Evolutionary conservation across 1,140 invertebrate genomes (phyloP).

Genomic region (Drosophila pruinosa): DNA sequence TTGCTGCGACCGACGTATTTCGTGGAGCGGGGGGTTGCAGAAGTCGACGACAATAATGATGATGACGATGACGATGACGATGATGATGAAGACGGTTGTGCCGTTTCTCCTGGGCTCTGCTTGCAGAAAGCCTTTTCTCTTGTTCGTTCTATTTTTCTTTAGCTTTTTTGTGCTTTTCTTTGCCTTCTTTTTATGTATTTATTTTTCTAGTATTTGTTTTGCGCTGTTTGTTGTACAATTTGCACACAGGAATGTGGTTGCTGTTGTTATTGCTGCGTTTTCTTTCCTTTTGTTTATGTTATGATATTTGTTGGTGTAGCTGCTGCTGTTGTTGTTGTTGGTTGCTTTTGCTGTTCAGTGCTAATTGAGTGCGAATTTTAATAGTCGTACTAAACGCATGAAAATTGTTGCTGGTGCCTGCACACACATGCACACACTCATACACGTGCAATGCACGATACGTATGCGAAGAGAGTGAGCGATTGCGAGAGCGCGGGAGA

Average conservation of each 20-base stretch:
- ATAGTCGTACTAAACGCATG: constrained; percentile 37
- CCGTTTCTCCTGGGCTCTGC: background rate
- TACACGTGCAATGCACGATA: constrained; percentile 1
- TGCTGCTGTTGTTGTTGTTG: constrained; percentile 42
- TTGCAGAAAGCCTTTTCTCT: constrained; percentile 21
- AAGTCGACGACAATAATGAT: background rate
- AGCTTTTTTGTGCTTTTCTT: background rate
- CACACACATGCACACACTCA: constrained; percentile 25
- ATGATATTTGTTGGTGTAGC: constrained; percentile 45
- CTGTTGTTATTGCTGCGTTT: constrained; percentile 25
- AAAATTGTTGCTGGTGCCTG: constrained; percentile 3
- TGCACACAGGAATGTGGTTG: constrained; percentile 55
- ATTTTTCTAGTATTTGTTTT: constrained; percentile 49
- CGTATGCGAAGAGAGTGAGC: background rate
- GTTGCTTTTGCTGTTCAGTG: constrained; percentile 38
- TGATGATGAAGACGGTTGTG: background rate
- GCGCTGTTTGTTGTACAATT: constrained; percentile 45
- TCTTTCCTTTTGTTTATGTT: constrained; percentile 53
- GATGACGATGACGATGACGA: background rate
- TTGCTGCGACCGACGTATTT: constrained; percentile 13
- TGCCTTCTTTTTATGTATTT: constrained; percentile 1
- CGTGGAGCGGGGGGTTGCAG: no score
- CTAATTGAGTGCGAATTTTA: constrained; percentile 71
- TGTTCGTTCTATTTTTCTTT: constrained; percentile 1
- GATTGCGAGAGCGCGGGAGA: constrained; percentile 7